phyloP scores from a whole-genome alignment of 1,140 invertebrate species.

The Macrosteles quadrilineatus region DNA sequence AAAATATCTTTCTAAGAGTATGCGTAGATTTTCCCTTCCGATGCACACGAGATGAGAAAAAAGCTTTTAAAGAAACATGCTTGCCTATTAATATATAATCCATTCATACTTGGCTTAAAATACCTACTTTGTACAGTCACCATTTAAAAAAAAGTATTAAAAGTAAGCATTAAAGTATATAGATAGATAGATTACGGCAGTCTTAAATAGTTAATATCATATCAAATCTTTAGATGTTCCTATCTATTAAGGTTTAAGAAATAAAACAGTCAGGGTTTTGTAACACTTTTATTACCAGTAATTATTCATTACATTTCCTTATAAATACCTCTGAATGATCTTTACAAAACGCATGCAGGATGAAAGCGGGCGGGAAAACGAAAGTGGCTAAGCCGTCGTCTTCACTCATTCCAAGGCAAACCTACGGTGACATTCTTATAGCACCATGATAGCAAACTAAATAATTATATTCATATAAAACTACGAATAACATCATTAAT shows the following conservation, averaged over 20 bases:
- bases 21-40: no score
- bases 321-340: constrained; percentile 26
- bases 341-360: constrained; percentile 24
- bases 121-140: no score
- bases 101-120: no score
- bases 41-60: no score
- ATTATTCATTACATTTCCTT: constrained; percentile 26
- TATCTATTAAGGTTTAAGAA: background rate
- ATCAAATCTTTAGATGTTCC: no score
- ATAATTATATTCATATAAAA: constrained; percentile 6
- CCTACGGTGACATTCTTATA: constrained; percentile 21
- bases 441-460: constrained; percentile 16
- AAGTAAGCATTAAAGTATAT: no score
- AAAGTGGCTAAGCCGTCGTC: constrained; percentile 5
- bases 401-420: background rate
- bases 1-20: no score
- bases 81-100: no score
- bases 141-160: no score
- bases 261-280: background rate
- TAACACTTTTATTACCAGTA: constrained; percentile 27
- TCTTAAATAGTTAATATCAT: no score
- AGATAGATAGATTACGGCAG: no score
- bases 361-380: background rate
- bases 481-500: constrained; percentile 13
- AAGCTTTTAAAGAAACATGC: no score